phyloP scores from a whole-genome alignment of 2,888 invertebrate species.

The Polydesmus complanatus region DNA sequence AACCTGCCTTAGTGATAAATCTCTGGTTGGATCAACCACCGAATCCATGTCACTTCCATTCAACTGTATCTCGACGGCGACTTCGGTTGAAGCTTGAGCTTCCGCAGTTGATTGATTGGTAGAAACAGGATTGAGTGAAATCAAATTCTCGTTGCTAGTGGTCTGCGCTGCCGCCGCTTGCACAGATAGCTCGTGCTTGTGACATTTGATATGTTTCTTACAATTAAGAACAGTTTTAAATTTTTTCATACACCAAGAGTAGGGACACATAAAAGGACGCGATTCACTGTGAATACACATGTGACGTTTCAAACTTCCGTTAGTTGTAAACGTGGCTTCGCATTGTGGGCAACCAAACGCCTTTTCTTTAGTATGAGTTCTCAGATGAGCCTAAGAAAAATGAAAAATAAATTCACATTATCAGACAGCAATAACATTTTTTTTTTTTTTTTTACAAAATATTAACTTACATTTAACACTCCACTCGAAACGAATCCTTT shows the following conservation, averaged over 20 bases:
- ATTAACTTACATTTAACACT: slow-evolving; percentile 38
- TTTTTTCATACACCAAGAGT: slow-evolving; percentile 44
- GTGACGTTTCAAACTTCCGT: slow-evolving; percentile 41
- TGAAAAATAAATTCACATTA: not conserved
- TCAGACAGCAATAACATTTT: too few relatives aligned
- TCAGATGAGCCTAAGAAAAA: slow-evolving; percentile 29
- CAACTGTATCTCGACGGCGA: not conserved
- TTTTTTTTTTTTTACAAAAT: not conserved
- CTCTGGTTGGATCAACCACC: not conserved
- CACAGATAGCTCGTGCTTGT: slow-evolving; percentile 40
- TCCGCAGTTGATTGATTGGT: not conserved
- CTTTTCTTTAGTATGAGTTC: slow-evolving; percentile 34
- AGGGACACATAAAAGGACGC: slow-evolving; percentile 44
- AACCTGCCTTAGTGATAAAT: not conserved
- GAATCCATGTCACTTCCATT: not conserved
- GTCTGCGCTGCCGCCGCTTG: slow-evolving; percentile 22
- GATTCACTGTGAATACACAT: slow-evolving; percentile 37
- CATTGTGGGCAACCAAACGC: slow-evolving; percentile 41
- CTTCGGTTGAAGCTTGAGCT: not conserved
- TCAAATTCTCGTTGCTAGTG: not conserved
- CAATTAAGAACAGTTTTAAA: slow-evolving; percentile 47
- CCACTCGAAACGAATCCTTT: slow-evolving; percentile 41
- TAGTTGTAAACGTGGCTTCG: slow-evolving; percentile 41
- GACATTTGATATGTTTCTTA: slow-evolving; percentile 49
- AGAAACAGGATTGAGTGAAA: not conserved